Base-by-base conservation (phyloP, 2,113 vertebrate species). In the Riparia riparia region DNA sequence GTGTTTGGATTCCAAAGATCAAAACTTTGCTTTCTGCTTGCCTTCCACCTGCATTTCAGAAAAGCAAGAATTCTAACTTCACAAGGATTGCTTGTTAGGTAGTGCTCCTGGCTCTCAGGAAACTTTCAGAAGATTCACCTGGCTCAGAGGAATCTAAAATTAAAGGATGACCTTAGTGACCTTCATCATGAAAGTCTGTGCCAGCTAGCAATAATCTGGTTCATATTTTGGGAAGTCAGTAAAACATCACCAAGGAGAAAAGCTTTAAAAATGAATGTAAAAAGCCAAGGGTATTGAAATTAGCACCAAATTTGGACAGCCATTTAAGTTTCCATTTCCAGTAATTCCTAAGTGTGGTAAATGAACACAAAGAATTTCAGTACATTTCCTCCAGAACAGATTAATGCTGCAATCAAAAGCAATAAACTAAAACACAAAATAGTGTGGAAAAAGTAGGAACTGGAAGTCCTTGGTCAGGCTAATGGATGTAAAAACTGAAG, bases 371-470 rank as follows among this genome's bases (percentile, higher is more conserved):
- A 89, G 66, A 93, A 86, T 88, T 90, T 96, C 71, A 83, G 82
- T 83, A 65, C 79, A 51, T 90, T 94, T 94, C 71, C 47, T 86
- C 68, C 92, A 78, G 87, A 92, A 74, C 24, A 90, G 66, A 93
- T 85, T 82, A 88, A 96, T 91, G 54, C 79, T 70, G 50, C 84
- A 90, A 88, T 72, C 78, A 95, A 90, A 95, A 66, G 90, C 87
- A 95, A 90, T 90, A 94, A 93, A 68, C 58, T 92, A 90, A 94
- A 96, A 31, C 72, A 94, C 74, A 81, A 81, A 92, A 86, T 70
- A 73, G 51, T 82, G 86, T 37, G 80, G 74, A 86, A 93, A 86
- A 90, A 78, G n/a, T 68, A 66, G 32, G 82, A 91, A 51, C 53
- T 11, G 4, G 28, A 84, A 88, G 74, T 90, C 73, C 81, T 93